A percentile compares a stretch with the other conserved stretches of the same genome.
phyloP scores from a whole-genome alignment of 2,113 vertebrate species.

The Nycticebus coucang region DNA sequence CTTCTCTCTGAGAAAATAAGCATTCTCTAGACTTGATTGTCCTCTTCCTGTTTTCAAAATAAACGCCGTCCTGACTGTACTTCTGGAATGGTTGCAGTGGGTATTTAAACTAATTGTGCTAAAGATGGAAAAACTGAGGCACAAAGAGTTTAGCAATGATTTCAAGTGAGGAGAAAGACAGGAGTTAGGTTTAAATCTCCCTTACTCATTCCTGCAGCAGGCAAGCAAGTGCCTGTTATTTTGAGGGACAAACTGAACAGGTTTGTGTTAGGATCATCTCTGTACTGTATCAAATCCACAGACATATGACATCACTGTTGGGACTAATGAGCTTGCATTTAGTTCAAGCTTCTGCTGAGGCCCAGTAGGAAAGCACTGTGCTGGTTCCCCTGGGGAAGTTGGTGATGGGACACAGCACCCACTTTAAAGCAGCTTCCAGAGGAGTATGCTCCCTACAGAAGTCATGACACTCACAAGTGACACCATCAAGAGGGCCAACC shows the following conservation, averaged over 20 bases:
- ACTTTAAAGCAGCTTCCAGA: background rate
- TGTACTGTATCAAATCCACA: background rate
- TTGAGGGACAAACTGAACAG: background rate
- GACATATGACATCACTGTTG: background rate
- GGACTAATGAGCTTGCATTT: background rate
- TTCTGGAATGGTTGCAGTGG: too few species aligned
- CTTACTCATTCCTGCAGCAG: rapidly evolving
- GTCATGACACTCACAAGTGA: background rate
- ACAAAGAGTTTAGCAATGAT: background rate
- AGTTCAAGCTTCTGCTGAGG: background rate
- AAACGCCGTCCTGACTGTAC: background rate
- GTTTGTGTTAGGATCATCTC: background rate
- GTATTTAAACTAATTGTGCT: background rate
- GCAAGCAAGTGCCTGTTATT: background rate
- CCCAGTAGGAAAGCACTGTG: background rate
- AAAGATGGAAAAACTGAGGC: background rate
- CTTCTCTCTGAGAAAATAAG: background rate
- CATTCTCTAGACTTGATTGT: background rate
- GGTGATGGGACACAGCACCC: too few species aligned
- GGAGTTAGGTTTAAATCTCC: background rate
- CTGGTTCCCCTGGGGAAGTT: rapidly evolving
- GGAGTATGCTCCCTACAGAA: background rate
- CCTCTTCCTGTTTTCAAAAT: background rate
- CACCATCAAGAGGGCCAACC: background rate
- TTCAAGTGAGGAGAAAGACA: rapidly evolving